Evolutionary conservation across 2,888 invertebrate species (phyloP), one percentile per base, ranked within the genome.

Genomic region (Philhelius pedissequus): DNA sequence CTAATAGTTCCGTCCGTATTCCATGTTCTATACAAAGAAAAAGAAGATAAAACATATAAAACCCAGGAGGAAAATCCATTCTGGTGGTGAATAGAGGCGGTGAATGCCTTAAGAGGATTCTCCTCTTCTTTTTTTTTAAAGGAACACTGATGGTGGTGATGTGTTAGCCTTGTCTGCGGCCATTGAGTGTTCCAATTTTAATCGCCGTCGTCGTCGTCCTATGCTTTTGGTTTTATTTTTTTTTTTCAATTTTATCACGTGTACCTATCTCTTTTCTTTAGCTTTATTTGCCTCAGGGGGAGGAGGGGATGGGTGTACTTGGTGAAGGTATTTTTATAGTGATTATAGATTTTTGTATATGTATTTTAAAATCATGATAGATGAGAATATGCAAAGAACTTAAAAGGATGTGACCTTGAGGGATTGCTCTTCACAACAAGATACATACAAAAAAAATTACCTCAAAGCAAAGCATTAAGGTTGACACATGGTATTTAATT

Each of bases 131-230:
- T 45, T 56, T 71, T 58, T 40, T 40, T 68, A 40, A 77, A 68
- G 77, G n/a, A 25, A 60, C 58, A 35, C 69, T 73, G n/a, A n/a
- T n/a, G n/a, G 32, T 20, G 18, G 8, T 43, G 18, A 70, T 73
- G 71, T 73, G 60, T 60, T 68, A 77, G 82, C 73, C 82, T 82
- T 82, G 82, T 82, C 82, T 82, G 71, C 82, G 82, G 73, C 77
- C 82, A 77, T 68, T 77, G 77, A 81, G 81, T 76, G 81, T 43
- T 77, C 58, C 40, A 77, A 77, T 62, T 73, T 77, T 62, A 32
- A 56, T 73, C 64, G 60, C 56, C 62, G 11, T 75, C 32, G 1
- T 54, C 20, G n/a, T 30, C 32, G 27, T 64, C 32, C 27, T 58
- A 38, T 40, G 40, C 30, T 9, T 27, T 30, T 18, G 35, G 35